phyloP scores from a whole-genome alignment of 2,113 vertebrate genomes.

The Mormyrus iriodes region DNA sequence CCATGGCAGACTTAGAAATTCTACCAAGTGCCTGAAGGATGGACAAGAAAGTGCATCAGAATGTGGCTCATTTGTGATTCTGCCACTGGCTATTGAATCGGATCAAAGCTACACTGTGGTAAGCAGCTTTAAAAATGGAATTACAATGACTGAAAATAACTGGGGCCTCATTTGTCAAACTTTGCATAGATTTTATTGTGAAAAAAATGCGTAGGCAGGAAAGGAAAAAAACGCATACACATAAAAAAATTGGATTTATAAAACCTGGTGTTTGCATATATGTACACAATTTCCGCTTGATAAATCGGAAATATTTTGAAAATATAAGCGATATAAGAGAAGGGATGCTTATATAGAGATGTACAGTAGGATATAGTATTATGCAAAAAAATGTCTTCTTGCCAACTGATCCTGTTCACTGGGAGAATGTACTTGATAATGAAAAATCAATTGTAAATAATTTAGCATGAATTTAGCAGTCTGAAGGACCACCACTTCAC shows the following conservation, averaged over 20 bases:
- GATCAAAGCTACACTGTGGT: conserved; percentile 44
- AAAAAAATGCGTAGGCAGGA: too few species aligned
- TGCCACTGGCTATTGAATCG: conserved; percentile 40
- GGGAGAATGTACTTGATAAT: neutral
- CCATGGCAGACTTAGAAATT: conserved; percentile 22
- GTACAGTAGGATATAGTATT: too few species aligned
- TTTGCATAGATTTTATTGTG: too few species aligned
- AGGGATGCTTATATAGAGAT: too few species aligned
- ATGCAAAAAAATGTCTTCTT: too few species aligned
- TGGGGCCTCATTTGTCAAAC: too few species aligned
- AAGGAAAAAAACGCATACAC: too few species aligned
- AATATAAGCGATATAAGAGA: too few species aligned
- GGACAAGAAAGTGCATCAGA: neutral
- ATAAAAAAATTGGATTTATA: too few species aligned
- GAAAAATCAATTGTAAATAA: neutral
- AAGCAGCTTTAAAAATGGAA: neutral
- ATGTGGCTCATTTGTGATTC: conserved; percentile 37
- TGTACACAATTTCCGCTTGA: too few species aligned
- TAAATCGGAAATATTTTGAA: too few species aligned
- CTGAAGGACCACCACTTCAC: neutral
- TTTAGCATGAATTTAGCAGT: neutral
- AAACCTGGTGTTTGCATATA: too few species aligned
- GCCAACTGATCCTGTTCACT: neutral
- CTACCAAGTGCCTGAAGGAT: conserved; percentile 28
- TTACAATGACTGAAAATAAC: neutral